Evolutionary conservation across 2,888 invertebrate species (phyloP).

Genomic region (Eurytoma californica): DNA sequence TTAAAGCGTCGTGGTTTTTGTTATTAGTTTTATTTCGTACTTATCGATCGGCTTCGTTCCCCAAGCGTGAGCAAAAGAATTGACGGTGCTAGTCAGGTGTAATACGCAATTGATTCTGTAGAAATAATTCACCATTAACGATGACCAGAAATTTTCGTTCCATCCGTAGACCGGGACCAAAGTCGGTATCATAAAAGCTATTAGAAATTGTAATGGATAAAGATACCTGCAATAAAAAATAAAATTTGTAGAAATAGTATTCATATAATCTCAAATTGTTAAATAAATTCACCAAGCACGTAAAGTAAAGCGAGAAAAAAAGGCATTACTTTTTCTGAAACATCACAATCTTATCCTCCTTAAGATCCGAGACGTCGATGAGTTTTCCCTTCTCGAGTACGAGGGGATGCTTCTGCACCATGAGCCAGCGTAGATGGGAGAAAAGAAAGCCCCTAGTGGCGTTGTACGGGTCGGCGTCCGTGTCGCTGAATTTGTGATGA

Average conservation of each 20-base stretch:
- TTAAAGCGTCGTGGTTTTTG: not conserved
- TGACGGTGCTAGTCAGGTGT: constrained; percentile 89
- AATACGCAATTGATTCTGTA: constrained; percentile 80
- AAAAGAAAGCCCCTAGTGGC: constrained; percentile 90
- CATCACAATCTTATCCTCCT: constrained; percentile 83
- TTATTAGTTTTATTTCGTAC: constrained; percentile 27
- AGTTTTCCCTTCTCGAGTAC: constrained; percentile 82
- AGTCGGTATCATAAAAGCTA: constrained; percentile 81
- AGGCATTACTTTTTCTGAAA: constrained; percentile 83
- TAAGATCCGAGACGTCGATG: constrained; percentile 85
- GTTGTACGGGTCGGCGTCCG: constrained; percentile 88
- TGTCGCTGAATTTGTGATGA: constrained; percentile 86
- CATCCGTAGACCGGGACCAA: constrained; percentile 82
- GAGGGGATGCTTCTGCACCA: constrained; percentile 86
- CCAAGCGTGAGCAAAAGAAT: constrained; percentile 81
- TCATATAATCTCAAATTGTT: not conserved
- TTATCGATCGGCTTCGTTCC: constrained; percentile 57
- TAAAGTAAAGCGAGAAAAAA: not conserved
- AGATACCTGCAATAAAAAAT: constrained; percentile 78
- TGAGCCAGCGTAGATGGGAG: constrained; percentile 90
- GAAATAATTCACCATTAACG: constrained; percentile 80
- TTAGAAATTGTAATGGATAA: constrained; percentile 78
- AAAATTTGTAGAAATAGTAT: no score
- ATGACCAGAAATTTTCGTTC: constrained; percentile 80
- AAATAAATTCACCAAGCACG: not conserved